Base-by-base conservation (phyloP, 2,797 vertebrate species). In the Lacerta bilineata region DNA sequence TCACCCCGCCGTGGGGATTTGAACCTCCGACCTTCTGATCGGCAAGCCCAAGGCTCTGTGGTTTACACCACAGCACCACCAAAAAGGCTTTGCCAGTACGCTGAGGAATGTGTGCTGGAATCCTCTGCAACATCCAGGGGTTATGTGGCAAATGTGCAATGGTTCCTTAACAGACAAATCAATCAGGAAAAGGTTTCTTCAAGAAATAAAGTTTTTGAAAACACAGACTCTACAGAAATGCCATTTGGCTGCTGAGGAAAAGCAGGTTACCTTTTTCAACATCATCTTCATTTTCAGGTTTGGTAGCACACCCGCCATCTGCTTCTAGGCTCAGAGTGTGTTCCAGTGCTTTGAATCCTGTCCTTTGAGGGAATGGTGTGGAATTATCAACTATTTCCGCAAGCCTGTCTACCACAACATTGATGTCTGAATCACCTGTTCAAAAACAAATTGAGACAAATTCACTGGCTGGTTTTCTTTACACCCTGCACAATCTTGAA, bases 351-450 rank as follows among this genome's bases (percentile, higher is more conserved):
- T 64, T 82, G 69, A 50, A 61, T 8, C 74, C 27, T 36, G 18
- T 27, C 20, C 85, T 88, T 85, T 2, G 27, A 20, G 29, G 74
- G 9, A 13, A 71, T 4, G 50, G 83, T 59, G 0, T 91, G 90
- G 92, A 91, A 93, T 82, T 94, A 64, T 93, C 72, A 17, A 96
- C 93, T 9, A 96, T 94, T 69, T 94, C 89, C 75, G 95, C 94
- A 11, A 97, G 95, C 33, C 93, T 93, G 79, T 95, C 95, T 79
- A 95, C 95, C 80, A 96, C 85, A 43, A 78, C 80, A 91, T 78
- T 3, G 15, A 86, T 64, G 11, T 20, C 18, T 4, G 33, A 20
- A 17, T 83, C 84, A 55, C 72, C 90, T 91, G 61, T 77, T 66
- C 23, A 69, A 29, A 69, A 79, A 17, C 78, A 41, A 29, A 71